Base-by-base conservation (phyloP, 2,113 vertebrate genomes). In the Channa maculata region DNA sequence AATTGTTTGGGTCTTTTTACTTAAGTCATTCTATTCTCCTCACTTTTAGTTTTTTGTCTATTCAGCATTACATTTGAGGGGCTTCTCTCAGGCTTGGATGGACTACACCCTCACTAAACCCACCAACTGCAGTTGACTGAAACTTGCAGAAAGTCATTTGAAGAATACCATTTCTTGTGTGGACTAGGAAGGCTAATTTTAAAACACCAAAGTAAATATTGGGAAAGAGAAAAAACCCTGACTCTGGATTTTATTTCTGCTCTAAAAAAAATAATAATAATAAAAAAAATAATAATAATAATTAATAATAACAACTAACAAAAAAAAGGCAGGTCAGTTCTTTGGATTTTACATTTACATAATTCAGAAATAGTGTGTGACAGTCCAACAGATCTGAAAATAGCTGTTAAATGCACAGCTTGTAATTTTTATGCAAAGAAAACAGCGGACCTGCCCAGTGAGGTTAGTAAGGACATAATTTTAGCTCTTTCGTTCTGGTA, bases 21-120 rank as follows among this genome's bases (percentile, higher is more conserved):
- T 46, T 48, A 1, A 24, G 39, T 41, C 39, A 41, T 41, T 41
- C 69, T 67, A 10, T 24, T 24, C 41, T 61, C 12, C 61, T 74
- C 94, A 94, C 91, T 91, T 92, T 82, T 89, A 94, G 92, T 94
- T 88, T 96, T 95, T 88, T 93, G 94, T 90, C 91, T 82, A 94
- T 94, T 96, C 94, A 94, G 95, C 95, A 94, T 71, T 90, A 89
- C 83, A 84, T 73, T 76, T 84, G 68, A 87, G 88, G 93, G 91
- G 90, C 84, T 93, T 87, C 83, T 89, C 76, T 92, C 72, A 57
- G 34, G 74, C 14, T 74, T 73, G n/a, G 37, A 53, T 68, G 57
- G 69, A 72, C 76, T 65, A 54, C 82, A 77, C 79, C 88, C 85
- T 86, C 63, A 5, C 0, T 84, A 71, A 87, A 86, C 85, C 75